Evolutionary conservation across 2,797 vertebrate species (phyloP), one percentile per base, ranked within the genome.

Genomic region (Anolis apletophallus): DNA sequence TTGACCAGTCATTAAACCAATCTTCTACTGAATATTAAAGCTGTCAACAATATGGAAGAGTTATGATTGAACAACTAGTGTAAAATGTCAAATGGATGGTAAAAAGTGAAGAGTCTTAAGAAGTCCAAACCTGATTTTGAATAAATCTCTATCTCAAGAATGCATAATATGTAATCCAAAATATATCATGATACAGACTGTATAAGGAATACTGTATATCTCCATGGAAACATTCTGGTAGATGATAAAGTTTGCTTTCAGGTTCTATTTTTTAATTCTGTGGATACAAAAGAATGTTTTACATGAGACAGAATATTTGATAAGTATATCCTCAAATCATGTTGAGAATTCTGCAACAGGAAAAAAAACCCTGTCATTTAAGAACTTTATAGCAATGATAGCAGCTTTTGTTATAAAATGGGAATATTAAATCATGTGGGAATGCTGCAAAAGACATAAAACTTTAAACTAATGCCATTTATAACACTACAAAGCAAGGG

Each of bases 401-500:
- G 82, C 80, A 95, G 91, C 88, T 94, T 90, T 93, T 85, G 83
- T 88, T 91, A 88, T 76, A 92, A 94, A 95, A 94, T 23, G 72
- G 94, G 86, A 85, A 96, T 96, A 95, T 93, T 92, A 95, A 94
- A 95, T 93, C 96, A 94, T 90, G 91, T 91, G 93, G 92, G 93
- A 92, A 91, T 85, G 85, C 83, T 91, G 91, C 87, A 88, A 92
- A 94, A 95, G 93, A 93, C 87, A 91, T 91, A 94, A 94, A 94
- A 92, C 83, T 93, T 95, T 92, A 93, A 96, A 93, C 92, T 91
- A 91, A 94, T 94, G 93, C 85, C 93, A 95, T 91, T 96, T 91
- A 93, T 78, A 94, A 88, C 57, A 90, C 85, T 90, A 91, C 84
- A 95, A 92, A 94, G 93, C 40, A 72, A 91, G 94, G 90, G 74